phyloP scores from a whole-genome alignment of 2,888 invertebrate species.

The Drosophila austrosaltans region DNA sequence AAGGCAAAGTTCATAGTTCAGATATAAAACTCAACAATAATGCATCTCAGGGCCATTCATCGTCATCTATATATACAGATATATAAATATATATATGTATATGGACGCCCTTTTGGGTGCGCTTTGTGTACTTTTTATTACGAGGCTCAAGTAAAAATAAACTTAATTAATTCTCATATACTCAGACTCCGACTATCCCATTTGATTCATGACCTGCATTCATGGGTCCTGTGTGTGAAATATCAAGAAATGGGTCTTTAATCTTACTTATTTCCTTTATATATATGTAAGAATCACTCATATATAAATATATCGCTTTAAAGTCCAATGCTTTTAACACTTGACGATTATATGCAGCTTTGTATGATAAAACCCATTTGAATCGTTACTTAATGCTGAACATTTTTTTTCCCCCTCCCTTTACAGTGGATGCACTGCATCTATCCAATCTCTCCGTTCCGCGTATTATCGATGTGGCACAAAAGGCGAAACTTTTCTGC shows the following conservation, averaged over 20 bases:
- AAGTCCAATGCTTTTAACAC: neutral
- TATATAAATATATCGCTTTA: neutral
- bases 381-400: constrained; percentile 2
- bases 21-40: constrained; percentile 50
- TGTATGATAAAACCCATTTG: constrained; percentile 8
- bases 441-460: constrained; percentile 83
- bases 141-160: constrained; percentile 65
- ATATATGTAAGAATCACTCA: neutral
- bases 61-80: constrained; percentile 1
- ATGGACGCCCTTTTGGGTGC: neutral
- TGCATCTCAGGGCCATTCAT: constrained; percentile 17
- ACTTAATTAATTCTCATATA: constrained; percentile 71
- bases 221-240: constrained; percentile 33
- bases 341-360: constrained; percentile 3
- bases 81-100: no score
- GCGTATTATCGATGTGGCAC: constrained; percentile 83
- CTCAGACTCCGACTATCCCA: constrained; percentile 19
- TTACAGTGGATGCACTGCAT: constrained; percentile 76
- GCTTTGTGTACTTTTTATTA: constrained; percentile 68
- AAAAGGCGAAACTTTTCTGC: constrained; percentile 83
- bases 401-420: constrained; percentile 55
- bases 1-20: constrained; percentile 75
- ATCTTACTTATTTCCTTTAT: constrained; percentile 21
- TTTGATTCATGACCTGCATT: constrained; percentile 70
- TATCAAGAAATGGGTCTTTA: constrained; percentile 28